Evolutionary conservation across 2,113 vertebrate species (phyloP), one percentile per base, ranked within the genome.

Genomic region (Platichthys flesus): DNA sequence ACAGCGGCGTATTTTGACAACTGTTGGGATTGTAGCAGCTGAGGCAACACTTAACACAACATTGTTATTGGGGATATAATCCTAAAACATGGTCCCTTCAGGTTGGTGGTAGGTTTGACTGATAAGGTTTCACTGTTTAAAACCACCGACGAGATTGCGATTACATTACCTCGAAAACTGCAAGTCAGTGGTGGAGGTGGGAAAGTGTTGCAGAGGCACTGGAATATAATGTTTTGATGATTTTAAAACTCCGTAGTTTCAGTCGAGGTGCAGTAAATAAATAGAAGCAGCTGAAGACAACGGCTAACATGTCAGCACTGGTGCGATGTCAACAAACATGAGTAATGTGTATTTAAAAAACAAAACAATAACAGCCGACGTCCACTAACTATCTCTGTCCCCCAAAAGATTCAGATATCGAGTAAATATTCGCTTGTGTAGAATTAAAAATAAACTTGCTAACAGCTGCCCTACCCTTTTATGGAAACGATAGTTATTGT

Each of bases 401-500:
- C 23, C 21, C 16, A 18, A 5, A 51, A 63, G 24, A 28, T 24
- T n/a, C 35, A 74, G 42, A 51, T 7, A 6, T 16, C 14, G 0
- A 18, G 3, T 47, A 56, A 74, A 77, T 5, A 18, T 23, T 24
- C 40, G 0, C 9, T 55, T 3, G 3, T 14, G 28, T 24, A 3
- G 20, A 26, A 23, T 61, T 26, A 35, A 66, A 71, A 56, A 42
- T 9, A 67, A 55, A 21, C 45, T 0, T 16, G 31, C 21, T 9
- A 16, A 67, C 80, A 83, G 85, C 78, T 78, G 67, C 58, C 68
- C 68, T n/a, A 2, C 45, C 81, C 73, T 81, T 86, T 75, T 87
- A 84, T 67, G 78, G 85, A 57, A 83, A 87, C 64, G 28, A 63
- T 65, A 74, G 59, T 87, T 87, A 82, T 74, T 82, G 88, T 26